Evolutionary conservation across 2,888 invertebrate genomes (phyloP).

Genomic region (Acrocyrtus sp.): DNA sequence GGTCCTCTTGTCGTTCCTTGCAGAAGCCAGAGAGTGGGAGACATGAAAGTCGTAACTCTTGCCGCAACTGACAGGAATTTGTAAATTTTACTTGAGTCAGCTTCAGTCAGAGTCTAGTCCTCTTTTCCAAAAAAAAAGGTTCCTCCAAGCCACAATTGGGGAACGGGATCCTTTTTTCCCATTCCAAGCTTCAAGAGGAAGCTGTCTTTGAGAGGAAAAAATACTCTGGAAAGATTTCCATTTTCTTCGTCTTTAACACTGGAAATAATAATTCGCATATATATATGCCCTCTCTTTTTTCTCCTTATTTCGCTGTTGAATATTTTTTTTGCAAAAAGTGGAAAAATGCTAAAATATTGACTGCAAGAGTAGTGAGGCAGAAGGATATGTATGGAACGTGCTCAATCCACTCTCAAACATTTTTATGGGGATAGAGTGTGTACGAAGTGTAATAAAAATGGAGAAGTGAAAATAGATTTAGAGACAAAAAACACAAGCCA

Average conservation of each 20-base stretch:
- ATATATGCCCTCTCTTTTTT: too few relatives aligned
- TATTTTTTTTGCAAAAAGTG: too few relatives aligned
- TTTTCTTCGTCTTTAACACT: too few relatives aligned
- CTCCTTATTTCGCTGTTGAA: too few relatives aligned
- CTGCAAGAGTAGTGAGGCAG: constrained; percentile 26
- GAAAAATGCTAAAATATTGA: constrained; percentile 30
- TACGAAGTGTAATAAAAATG: constrained; percentile 19
- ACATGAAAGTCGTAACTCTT: constrained; percentile 54
- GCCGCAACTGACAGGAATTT: constrained; percentile 62
- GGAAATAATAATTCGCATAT: too few relatives aligned
- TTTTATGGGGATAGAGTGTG: neutral
- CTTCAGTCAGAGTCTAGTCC: too few relatives aligned
- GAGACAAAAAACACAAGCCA: too few relatives aligned
- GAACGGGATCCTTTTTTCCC: constrained; percentile 7
- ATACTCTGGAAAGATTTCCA: constrained; percentile 34
- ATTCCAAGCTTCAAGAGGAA: constrained; percentile 18
- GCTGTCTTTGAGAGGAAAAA: constrained; percentile 4
- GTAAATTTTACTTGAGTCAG: constrained; percentile 63
- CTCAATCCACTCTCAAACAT: constrained; percentile 14
- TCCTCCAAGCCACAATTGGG: neutral
- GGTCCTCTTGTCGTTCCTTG: neutral
- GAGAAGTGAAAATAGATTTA: constrained; percentile 43
- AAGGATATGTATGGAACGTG: constrained; percentile 39
- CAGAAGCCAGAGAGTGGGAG: constrained; percentile 43
- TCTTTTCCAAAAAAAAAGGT: constrained; percentile 19